phyloP scores from a whole-genome alignment of 2,113 vertebrate species.

The Corythornis vintsioides region DNA sequence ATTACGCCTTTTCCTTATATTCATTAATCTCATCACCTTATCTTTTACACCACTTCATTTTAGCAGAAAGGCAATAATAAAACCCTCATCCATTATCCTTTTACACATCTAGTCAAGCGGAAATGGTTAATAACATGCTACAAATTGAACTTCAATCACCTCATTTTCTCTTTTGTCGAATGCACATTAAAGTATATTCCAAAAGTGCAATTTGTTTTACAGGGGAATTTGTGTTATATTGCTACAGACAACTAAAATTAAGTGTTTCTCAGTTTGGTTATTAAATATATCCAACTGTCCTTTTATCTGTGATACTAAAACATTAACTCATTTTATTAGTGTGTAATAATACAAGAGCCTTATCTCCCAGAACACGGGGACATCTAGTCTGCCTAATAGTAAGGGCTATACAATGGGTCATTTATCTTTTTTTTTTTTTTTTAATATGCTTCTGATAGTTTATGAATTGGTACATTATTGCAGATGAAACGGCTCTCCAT shows the following conservation, averaged over 20 bases:
- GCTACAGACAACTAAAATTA: slow-evolving; percentile 82
- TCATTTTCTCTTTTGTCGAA: slow-evolving; percentile 90
- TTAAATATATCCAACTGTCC: slow-evolving; percentile 83
- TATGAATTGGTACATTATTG: slow-evolving; percentile 79
- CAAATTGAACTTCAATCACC: slow-evolving; percentile 99
- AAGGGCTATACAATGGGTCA: slow-evolving; percentile 76
- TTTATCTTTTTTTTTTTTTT: slow-evolving; percentile 70
- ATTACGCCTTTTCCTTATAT: slow-evolving; percentile 93
- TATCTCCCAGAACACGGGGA: slow-evolving; percentile 80
- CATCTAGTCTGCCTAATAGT: slow-evolving; percentile 77
- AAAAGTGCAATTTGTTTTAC: slow-evolving; percentile 86
- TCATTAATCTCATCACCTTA: slow-evolving; percentile 99
- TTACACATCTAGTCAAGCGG: slow-evolving; percentile 94
- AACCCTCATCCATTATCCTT: slow-evolving; percentile 99
- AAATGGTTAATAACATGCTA: slow-evolving; percentile 99
- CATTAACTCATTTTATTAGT: slow-evolving; percentile 82
- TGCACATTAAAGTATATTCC: slow-evolving; percentile 84
- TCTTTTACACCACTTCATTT: slow-evolving; percentile 99
- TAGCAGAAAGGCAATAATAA: slow-evolving; percentile 99
- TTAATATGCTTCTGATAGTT: slow-evolving; percentile 73
- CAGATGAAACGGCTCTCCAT: slow-evolving; percentile 77
- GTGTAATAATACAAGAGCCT: slow-evolving; percentile 79
- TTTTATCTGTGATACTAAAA: slow-evolving; percentile 85
- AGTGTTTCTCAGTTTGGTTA: slow-evolving; percentile 81
- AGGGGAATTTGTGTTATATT: slow-evolving; percentile 81